Base-by-base conservation (phyloP, 2,113 vertebrate genomes). In the Amblyopsis rosae region DNA sequence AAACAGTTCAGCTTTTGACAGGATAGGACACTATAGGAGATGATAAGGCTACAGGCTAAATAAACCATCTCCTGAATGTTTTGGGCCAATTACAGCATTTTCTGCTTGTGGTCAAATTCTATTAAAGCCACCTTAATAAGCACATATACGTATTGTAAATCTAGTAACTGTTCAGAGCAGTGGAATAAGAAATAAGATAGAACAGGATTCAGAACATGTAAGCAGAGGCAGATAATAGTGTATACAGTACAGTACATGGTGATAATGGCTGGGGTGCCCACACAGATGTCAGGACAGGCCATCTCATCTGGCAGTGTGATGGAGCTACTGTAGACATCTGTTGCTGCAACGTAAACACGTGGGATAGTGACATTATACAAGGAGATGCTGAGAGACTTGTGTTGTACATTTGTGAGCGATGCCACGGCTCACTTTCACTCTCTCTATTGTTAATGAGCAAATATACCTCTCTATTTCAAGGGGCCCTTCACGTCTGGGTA, bases 331-430 rank as follows among this genome's bases (percentile, higher is more conserved):
- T 82, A 73, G 72, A 65, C 62, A 53, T 26, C 64, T 61, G 62
- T 76, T 77, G 84, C 68, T 82, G 72, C 68, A 76, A 82, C 73
- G 77, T 75, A 86, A 85, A 85, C 81, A 86, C 67, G 77, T 86
- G 85, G 81, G 75, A 26, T 26, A 70, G 6, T 70, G 66, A 53
- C 50, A 67, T 77, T 71, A 79, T 68, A 66, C 73, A 80, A 82
- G 82, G 69, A 73, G 73, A 65, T 70, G 79, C 63, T 79, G 87
- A 84, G 64, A 62, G 86, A 89, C 45, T 57, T 56, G 57, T 58
- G 74, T 64, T 77, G 85, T 70, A 58, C 69, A 59, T 69, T 65
- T 79, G 71, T n/a, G 11, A 73, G 62, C 16, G 65, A 77, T 45
- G 54, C 71, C 26, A 35, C 26, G 76, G 73, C 69, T 89, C 82